Percentiles rank a stretch among this genome's conserved stretches.
Evolutionary conservation across 1,140 invertebrate genomes (phyloP).

Genomic region (Cheumatopsyche charites): DNA sequence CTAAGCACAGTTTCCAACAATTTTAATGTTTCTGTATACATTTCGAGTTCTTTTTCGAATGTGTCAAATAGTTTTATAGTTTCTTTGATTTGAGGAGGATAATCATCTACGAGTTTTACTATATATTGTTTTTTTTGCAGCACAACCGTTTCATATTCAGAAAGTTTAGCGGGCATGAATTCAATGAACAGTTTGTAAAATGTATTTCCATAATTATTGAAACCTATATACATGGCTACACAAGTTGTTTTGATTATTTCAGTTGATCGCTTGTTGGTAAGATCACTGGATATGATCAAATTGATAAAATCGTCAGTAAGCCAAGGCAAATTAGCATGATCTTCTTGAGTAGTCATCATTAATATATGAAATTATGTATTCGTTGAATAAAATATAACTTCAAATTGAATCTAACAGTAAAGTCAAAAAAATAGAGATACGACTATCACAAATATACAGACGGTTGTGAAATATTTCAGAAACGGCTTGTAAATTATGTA

Average conservation of each 20-base stretch:
- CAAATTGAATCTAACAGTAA: too few species aligned
- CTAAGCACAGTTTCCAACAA: slow-evolving; percentile 18
- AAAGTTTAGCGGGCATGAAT: slow-evolving; percentile 2
- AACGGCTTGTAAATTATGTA: too few species aligned
- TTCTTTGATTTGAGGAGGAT: not conserved
- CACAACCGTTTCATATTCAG: too few species aligned
- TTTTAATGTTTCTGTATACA: slow-evolving; percentile 38
- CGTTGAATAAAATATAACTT: too few species aligned
- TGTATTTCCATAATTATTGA: slow-evolving; percentile 38
- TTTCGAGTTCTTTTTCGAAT: slow-evolving; percentile 37
- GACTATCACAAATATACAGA: too few species aligned
- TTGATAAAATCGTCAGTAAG: slow-evolving; percentile 34
- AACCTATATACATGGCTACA: slow-evolving; percentile 15
- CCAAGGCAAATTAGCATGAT: slow-evolving; percentile 19
- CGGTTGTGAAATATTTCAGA: too few species aligned
- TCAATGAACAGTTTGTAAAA: slow-evolving; percentile 25
- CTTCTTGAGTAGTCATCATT: too few species aligned
- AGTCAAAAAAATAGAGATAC: too few species aligned
- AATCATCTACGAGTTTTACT: slow-evolving; percentile 33
- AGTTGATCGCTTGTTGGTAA: not conserved
- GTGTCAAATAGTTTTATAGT: slow-evolving; percentile 15
- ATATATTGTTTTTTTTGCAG: slow-evolving; percentile 38
- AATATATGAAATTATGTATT: too few species aligned
- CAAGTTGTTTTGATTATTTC: slow-evolving; percentile 6
- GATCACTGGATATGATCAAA: slow-evolving; percentile 27